Base-by-base conservation (phyloP, 2,888 invertebrate genomes). In the Amphimallon solstitiale region DNA sequence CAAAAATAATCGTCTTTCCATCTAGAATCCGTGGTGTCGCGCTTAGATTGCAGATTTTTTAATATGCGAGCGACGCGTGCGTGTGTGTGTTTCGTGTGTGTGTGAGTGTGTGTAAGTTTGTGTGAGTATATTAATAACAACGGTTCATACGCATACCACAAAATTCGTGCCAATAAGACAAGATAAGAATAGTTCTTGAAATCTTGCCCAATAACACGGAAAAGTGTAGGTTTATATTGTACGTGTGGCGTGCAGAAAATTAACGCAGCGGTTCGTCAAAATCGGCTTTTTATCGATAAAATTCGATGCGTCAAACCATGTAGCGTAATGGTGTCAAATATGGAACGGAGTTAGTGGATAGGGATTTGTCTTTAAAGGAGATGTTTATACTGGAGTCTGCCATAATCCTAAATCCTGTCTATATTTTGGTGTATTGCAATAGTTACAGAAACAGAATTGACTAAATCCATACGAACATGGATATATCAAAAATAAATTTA, bases 131-230 rank as follows among this genome's bases (percentile, higher is more conserved):
- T 56, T 40, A 56, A 56, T 56, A 56, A 29, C 17, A 34, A 17
- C 56, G 56, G 35, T 10, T 35, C 34, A 17, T 6, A 23, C 34
- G 51, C 51, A 51, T 51, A 51, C 51, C 63, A 43, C 43, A 34
- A 54, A 54, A 49, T 37, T 43, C 23, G 48, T 65, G 65, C 65
- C 65, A 65, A 65, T 65, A 60, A 43, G 59, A 51, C 54, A 37
- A 49, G 65, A 60, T 65, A 65, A 65, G 60, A 65, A 65, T 65
- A 65, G 61, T 49, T 65, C 49, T 65, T 65, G 65, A 65, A 61
- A 65, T 10, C 12, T 49, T 65, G 65, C 65, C 65, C 65, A 61
- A 61, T 60, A 49, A 60, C 65, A 37, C 51, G 60, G 49, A 65
- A 65, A 65, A 49, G 60, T 46, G 64, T 64, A 45, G 61, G 65